These are phyloP conservation scores for Galagoides demidoff DNA, from an alignment of 2,797 vertebrate genomes.

Conservation along the genomic window DNA sequence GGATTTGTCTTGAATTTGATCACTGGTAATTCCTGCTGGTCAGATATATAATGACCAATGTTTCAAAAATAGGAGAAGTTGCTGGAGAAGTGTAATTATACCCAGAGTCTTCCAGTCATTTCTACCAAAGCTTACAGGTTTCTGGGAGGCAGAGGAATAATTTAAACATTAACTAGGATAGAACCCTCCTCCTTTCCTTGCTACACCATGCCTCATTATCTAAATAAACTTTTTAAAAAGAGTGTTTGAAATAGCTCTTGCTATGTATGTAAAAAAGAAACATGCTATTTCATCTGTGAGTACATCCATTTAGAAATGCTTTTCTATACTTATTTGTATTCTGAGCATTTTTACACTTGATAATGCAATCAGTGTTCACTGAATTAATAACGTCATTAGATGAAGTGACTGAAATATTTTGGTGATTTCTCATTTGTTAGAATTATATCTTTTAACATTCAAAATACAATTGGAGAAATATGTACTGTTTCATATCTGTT, in stretches of 20 bases:
- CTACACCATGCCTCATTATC: background rate
- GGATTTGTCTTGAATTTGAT: background rate
- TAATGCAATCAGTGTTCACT: conserved; percentile 37
- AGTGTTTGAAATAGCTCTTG: background rate
- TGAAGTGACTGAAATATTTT: conserved; percentile 48
- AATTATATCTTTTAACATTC: background rate
- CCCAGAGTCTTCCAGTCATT: background rate
- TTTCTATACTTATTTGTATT: conserved; percentile 34
- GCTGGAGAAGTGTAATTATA: background rate
- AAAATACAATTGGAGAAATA: background rate
- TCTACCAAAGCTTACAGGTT: background rate
- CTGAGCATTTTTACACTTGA: background rate
- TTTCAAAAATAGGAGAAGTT: background rate
- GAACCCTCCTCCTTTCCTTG: background rate
- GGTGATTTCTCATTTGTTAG: conserved; percentile 56
- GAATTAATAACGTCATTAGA: conserved; percentile 65
- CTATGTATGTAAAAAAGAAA: background rate
- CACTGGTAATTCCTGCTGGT: background rate
- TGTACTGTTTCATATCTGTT: conserved; percentile 2
- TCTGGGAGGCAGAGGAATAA: background rate
- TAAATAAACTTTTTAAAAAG: background rate
- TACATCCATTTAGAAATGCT: background rate
- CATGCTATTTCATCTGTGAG: background rate
- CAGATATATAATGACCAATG: background rate
- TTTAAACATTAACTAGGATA: background rate